Conservation (phyloP, 2,113 vertebrate species). For the Brevimyrus niger region DNA sequence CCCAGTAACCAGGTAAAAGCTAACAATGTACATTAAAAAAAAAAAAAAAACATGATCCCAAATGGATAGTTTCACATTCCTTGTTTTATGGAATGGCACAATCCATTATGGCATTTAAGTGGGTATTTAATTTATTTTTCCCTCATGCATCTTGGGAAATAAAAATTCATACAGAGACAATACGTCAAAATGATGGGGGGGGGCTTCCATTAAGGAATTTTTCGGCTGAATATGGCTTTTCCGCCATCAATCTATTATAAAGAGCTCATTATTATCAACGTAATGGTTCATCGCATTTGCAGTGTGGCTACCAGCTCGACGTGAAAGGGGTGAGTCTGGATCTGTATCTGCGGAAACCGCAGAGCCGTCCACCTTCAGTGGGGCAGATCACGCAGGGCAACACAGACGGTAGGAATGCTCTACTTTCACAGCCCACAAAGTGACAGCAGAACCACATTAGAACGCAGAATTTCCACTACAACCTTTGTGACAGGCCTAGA, state of each 20-base stretch:
- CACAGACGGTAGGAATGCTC: neutral
- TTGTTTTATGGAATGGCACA: constrained; percentile 11
- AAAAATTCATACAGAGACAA: constrained; percentile 27
- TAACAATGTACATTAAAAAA: constrained; percentile 19
- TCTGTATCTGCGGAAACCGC: neutral
- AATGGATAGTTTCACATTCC: constrained; percentile 17
- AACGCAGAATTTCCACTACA: neutral
- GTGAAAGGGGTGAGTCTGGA: neutral
- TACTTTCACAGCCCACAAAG: neutral
- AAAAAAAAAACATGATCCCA: constrained; percentile 5
- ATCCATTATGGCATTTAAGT: constrained; percentile 30
- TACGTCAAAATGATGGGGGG: constrained; percentile 18
- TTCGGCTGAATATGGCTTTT: constrained; percentile 24
- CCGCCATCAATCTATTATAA: constrained; percentile 21
- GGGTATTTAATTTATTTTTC: constrained; percentile 23
- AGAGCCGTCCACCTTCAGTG: neutral
- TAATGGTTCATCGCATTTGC: constrained; percentile 1
- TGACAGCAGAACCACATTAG: neutral
- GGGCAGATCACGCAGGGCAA: neutral
- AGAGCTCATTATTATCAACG: constrained; percentile 17
- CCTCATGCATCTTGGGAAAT: constrained; percentile 19
- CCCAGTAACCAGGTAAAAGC: constrained; percentile 18
- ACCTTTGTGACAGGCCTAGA: neutral
- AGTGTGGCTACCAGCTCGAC: neutral
- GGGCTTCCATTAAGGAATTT: constrained; percentile 21